Percentiles rank a stretch among this genome's conserved stretches.
Evolutionary conservation across 2,797 vertebrate species (phyloP).

Genomic region (Crypturellus tataupa): DNA sequence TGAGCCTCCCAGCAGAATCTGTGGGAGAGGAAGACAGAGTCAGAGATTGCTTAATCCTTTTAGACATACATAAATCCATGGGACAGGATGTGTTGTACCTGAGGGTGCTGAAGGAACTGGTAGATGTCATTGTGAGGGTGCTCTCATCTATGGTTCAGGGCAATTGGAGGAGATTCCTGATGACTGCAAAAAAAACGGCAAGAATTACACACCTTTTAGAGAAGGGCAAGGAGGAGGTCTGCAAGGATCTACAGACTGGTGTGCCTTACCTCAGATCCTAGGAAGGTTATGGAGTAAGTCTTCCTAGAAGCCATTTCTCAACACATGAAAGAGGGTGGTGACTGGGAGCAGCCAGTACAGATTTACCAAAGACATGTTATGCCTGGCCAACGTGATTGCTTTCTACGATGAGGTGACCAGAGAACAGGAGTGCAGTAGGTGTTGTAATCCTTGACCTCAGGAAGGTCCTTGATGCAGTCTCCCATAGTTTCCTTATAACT

Average conservation of each 20-base stretch:
- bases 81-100: no score
- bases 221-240: neutral
- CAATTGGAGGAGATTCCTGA: neutral
- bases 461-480: neutral
- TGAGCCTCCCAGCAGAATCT: neutral
- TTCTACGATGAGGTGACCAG: neutral
- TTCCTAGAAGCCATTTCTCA: neutral
- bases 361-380: neutral
- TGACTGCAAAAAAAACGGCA: neutral
- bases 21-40: neutral
- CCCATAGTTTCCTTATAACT: neutral
- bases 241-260: neutral
- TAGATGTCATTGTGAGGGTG: neutral
- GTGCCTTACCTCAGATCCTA: neutral
- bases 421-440: neutral
- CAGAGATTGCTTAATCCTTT: neutral
- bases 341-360: neutral
- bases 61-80: neutral
- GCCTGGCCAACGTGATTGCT: neutral
- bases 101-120: neutral
- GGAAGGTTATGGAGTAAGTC: neutral
- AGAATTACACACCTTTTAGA: neutral
- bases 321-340: neutral
- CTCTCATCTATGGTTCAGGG: neutral
- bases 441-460: neutral